Evolutionary conservation across 2,888 invertebrate species (phyloP).

Genomic region (Orchesellides sinensis): DNA sequence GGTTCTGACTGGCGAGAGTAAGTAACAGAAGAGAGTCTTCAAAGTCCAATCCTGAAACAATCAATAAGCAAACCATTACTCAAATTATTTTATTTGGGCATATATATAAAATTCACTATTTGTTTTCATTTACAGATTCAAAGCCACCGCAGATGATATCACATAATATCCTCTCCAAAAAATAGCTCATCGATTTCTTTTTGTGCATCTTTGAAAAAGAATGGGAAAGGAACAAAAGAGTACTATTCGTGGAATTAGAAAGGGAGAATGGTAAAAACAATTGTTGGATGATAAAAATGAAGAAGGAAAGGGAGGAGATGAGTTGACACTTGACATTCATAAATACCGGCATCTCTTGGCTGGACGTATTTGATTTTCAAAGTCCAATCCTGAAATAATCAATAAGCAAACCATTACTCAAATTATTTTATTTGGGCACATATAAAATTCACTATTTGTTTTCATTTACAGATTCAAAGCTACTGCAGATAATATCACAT

Average conservation of each 20-base stretch:
- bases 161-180: no score
- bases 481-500: no score
- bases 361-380: conserved; percentile 78
- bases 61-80: not conserved
- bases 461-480: no score
- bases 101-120: no score
- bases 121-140: no score
- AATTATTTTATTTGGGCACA: not conserved
- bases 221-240: not conserved
- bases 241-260: not conserved
- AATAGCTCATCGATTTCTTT: no score
- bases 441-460: no score
- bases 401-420: not conserved
- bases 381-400: conserved; percentile 77
- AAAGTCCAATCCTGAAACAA: conserved; percentile 77
- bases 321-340: conserved; percentile 78
- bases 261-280: conserved; percentile 77
- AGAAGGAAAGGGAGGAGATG: conserved; percentile 76
- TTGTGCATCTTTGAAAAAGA: no score
- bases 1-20: not conserved
- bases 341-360: conserved; percentile 77
- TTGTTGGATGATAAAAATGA: conserved; percentile 52
- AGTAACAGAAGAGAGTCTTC: conserved; percentile 76
- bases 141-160: no score
- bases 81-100: not conserved